Percentiles rank a stretch among this genome's conserved stretches.
These are phyloP conservation scores for Monochamus alternatus DNA, from an alignment of 2,888 invertebrate genomes.

Conservation along the genomic window DNA sequence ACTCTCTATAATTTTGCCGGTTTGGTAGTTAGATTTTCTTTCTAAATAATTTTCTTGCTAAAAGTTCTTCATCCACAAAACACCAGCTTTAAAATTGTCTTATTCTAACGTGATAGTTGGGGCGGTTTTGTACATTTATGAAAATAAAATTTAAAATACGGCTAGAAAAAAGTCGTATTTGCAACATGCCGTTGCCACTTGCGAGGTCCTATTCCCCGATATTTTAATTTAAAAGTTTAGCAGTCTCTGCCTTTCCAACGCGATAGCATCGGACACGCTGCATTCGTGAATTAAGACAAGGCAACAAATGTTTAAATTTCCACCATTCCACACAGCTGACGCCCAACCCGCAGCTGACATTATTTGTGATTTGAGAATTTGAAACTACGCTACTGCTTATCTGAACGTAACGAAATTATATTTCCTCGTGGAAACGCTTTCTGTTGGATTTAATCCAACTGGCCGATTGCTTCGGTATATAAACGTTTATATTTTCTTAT, in stretches of 20 bases:
- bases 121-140: no score
- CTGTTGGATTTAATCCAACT: background rate
- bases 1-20: no score
- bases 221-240: conserved; percentile 36
- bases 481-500: no score
- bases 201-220: conserved; percentile 1
- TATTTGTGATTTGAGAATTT: conserved; percentile 50
- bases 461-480: background rate
- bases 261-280: conserved; percentile 48
- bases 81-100: no score
- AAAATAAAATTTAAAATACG: no score
- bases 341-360: conserved; percentile 53
- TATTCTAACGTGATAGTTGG: no score
- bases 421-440: background rate
- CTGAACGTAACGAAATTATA: background rate
- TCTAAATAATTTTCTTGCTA: no score
- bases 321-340: conserved; percentile 53
- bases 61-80: no score
- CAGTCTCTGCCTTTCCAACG: conserved; percentile 17
- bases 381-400: conserved; percentile 16
- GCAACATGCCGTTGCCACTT: background rate
- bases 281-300: conserved; percentile 53
- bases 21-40: no score
- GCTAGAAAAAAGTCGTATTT: no score
- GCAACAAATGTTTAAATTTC: conserved; percentile 57